Base-by-base conservation (phyloP, 2,113 vertebrate species). In the Corythaixoides concolor region DNA sequence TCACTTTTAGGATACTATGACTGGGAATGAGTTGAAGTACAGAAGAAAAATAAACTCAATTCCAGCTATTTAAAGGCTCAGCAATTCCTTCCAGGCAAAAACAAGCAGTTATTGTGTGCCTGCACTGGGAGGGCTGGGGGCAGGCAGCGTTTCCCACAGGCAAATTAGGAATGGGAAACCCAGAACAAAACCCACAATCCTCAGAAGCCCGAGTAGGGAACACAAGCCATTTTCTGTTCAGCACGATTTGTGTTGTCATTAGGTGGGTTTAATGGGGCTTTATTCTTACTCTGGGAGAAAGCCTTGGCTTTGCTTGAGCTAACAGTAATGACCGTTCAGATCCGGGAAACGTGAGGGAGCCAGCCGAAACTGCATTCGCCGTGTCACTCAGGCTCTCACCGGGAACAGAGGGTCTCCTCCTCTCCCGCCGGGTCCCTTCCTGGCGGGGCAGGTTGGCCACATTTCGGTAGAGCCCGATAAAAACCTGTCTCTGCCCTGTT, bases 101-200 rank as follows among this genome's bases (percentile, higher is more conserved):
- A 91, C 95, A 96, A 96, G 80, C n/a, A 75, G 77, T 93, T 94
- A 94, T 95, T 96, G 94, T 94, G 66, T 79, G 39, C 24, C 45
- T 59, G 52, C 1, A 3, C 43, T 67, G 74, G 47, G 66, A 41
- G 28, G 52, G 80, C 76, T 89, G 27, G 60, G 80, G 74, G 23
- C 35, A 92, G 77, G 69, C 84, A 93, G 49, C 0, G 0, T 91
- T 96, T 97, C 94, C 89, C 94, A 96, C 91, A 96, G 89, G 73
- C 91, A 94, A 94, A 96, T 95, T 87, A 94, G 84, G 96, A 95
- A 82, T 60, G 77, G 74, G 81, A 89, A 85, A 94, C 82, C 11
- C 66, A 89, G 94, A 93, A 97, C 95, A 93, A 96, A 96, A 85
- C 89, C 77, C 3, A 0, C 80, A 78, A 72, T 53, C 68, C 56